Percentiles rank a stretch among this genome's conserved stretches.
Conservation (phyloP, 2,113 vertebrate genomes). For the Cheirogaleus medius region DNA sequence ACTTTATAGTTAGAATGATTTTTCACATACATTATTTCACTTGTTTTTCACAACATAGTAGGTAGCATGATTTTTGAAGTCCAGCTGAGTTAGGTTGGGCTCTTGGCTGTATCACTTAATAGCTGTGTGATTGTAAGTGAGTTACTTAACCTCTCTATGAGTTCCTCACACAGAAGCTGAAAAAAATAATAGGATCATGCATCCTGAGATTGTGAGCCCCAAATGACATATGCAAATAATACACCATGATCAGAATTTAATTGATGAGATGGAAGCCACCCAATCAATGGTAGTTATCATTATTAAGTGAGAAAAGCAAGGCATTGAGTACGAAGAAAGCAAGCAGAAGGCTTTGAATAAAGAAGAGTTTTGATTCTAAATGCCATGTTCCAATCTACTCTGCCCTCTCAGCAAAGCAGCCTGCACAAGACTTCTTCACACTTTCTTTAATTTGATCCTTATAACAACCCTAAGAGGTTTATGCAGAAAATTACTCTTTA, state of each 20-base stretch:
- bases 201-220: neutral
- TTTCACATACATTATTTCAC: neutral
- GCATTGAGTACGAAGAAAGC: neutral
- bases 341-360: neutral
- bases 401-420: neutral
- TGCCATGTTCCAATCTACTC: neutral
- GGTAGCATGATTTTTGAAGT: neutral
- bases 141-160: neutral
- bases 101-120: neutral
- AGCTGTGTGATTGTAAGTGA: neutral
- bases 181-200: neutral
- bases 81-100: neutral
- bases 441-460: constrained; percentile 43
- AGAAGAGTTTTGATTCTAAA: constrained; percentile 14
- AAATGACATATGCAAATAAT: neutral
- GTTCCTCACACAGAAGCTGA: neutral
- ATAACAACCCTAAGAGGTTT: constrained; percentile 39
- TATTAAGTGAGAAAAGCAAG: neutral
- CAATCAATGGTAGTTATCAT: neutral
- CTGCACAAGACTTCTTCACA: constrained; percentile 13
- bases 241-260: neutral
- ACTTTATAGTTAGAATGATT: neutral
- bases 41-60: neutral
- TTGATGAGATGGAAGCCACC: neutral
- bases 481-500: constrained; percentile 53